Percentiles rank a stretch among this genome's conserved stretches.
Evolutionary conservation across 2,797 vertebrate genomes (phyloP).

Genomic region (Remorina albescens): DNA sequence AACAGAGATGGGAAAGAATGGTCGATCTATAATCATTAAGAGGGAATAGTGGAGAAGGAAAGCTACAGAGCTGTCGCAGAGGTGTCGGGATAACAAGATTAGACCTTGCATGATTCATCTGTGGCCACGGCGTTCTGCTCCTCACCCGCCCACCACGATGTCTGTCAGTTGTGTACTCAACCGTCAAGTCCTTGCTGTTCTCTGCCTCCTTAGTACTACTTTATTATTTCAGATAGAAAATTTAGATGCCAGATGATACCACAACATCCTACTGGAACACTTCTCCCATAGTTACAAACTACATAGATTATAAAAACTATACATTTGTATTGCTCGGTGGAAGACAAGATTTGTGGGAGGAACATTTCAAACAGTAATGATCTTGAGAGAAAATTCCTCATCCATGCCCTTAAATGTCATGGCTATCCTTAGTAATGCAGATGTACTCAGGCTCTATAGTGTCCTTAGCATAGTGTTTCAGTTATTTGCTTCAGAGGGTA

Average conservation of each 20-base stretch:
- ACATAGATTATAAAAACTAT: neutral
- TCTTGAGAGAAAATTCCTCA: slow-evolving; percentile 5
- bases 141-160: slow-evolving; percentile 52
- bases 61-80: slow-evolving; percentile 75
- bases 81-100: slow-evolving; percentile 84
- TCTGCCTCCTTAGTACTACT: slow-evolving; percentile 27
- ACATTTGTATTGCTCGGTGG: neutral
- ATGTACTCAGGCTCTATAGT: slow-evolving; percentile 2
- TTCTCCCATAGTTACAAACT: neutral
- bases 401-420: slow-evolving; percentile 4
- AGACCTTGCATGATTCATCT: slow-evolving; percentile 83
- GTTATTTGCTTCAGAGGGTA: slow-evolving; percentile 69
- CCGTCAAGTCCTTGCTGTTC: slow-evolving; percentile 37
- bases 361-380: neutral
- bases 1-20: slow-evolving; percentile 63
- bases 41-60: slow-evolving; percentile 66
- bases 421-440: slow-evolving; percentile 16
- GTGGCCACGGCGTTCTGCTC: slow-evolving; percentile 65
- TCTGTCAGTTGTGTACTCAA: slow-evolving; percentile 28
- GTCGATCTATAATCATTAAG: slow-evolving; percentile 85
- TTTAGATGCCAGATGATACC: neutral
- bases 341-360: neutral
- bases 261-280: neutral
- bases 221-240: slow-evolving; percentile 38
- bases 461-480: slow-evolving; percentile 44